Base-by-base conservation (phyloP, 2,113 vertebrate genomes). In the Campylomormyrus tamandua region DNA sequence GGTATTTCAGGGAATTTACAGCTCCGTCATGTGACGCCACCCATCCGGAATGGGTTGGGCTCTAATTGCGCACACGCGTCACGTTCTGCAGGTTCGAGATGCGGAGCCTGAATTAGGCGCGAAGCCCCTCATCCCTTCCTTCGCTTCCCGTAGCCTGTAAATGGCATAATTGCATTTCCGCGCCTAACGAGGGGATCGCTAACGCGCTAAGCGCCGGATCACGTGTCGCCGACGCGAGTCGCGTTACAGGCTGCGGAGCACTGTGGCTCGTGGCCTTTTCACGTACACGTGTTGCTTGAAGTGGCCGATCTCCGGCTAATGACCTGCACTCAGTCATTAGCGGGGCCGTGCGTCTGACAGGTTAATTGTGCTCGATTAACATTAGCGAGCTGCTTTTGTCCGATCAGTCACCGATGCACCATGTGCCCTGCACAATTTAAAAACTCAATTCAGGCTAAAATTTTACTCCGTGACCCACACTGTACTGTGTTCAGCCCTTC, bases 351-450 rank as follows among this genome's bases (percentile, higher is more conserved):
- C 90, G 24, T 90, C 91, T 93, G 92, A 94, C 93, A 94, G 91
- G 92, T 93, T 95, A 93, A 95, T 95, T 94, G 92, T 45, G 89
- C 90, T 91, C 93, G 91, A 93, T 95, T 95, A 94, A 90, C 87
- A 66, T 66, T 66, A 84, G 88, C 77, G 62, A 90, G 56, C 8
- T 1, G 53, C 19, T 66, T 53, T 52, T 87, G 49, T 87, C 56
- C 56, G 7, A 58, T 58, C 31, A 66, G 56, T 66, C 52, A 88
- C 56, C 10, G n/a, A 70, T 66, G 52, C 53, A 19, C 21, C 53
- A 6, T 8, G 56, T 50, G 5, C 1, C 39, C 27, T 0, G 1
- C 7, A 9, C n/a, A 35, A 35, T 15, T 1, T n/a, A 35, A 46
- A 17, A 6, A 52, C 50, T 19, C 50, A 27, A 31, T 35, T 35